Evolutionary conservation across 2,797 vertebrate species (phyloP), one percentile per base, ranked within the genome.

Genomic region (Halcyon chelicuti): DNA sequence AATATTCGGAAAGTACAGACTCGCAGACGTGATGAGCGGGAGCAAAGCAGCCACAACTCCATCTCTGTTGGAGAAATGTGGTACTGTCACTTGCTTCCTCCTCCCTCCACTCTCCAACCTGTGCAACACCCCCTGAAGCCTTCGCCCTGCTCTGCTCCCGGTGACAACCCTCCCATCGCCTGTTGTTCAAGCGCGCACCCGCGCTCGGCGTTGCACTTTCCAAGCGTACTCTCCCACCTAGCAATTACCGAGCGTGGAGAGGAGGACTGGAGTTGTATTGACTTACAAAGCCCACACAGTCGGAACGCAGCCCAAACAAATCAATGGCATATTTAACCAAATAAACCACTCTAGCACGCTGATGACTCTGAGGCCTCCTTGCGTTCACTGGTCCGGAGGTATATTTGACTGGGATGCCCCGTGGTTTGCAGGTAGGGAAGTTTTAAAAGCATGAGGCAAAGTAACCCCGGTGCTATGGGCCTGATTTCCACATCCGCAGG

Each of bases 261-360:
- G 97, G 83, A 95, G 91, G 63, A 86, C 58, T 96, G 94, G 93
- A 96, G 95, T 65, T 97, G 97, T 98, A 98, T 98, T 96, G 96
- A 98, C 97, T 98, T 96, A 75, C 97, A 96, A 95, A 98, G 97
- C 96, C 97, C 97, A 97, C 97, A 93, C 81, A 95, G 95, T 87
- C 96, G 87, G 95, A 97, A 91, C 33, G 93, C 96, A 97, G 97
- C 96, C 98, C 95, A 98, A 98, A 98, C 97, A 98, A 97, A 98
- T 98, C 98, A 97, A 98, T 98, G 97, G 92, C 72, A 75, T 96
- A 95, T 95, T 97, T 95, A 97, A 86, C 92, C 92, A 95, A 98
- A 97, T 96, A 98, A 98, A 97, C 85, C 66, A 91, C 90, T 97
- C 80, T 4, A 78, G 91, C 85, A 88, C 83, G 72, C 93, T 88